Conservation (phyloP, 2,113 vertebrate genomes). For the Leptodactylus fuscus region DNA sequence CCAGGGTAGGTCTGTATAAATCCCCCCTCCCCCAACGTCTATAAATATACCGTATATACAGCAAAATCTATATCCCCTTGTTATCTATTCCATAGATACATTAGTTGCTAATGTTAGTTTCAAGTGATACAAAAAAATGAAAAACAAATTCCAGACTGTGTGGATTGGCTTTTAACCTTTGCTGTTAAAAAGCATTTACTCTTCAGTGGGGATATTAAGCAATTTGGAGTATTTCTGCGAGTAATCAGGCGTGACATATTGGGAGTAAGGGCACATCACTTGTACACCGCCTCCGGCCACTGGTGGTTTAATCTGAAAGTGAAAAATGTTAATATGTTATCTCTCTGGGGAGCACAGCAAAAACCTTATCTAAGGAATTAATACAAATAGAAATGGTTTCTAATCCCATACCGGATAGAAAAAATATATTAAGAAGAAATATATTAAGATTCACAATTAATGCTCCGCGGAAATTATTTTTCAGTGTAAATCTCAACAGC, state of each 20-base stretch:
- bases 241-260: conserved; percentile 12
- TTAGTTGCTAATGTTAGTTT: not conserved
- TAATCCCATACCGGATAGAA: too few species aligned
- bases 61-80: not conserved
- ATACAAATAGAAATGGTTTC: conserved; percentile 10
- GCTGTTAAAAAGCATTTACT: not conserved
- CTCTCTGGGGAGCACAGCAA: not conserved
- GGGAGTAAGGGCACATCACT: not conserved
- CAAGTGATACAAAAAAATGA: not conserved
- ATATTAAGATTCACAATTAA: not conserved
- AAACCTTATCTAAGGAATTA: conserved; percentile 1
- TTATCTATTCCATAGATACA: not conserved
- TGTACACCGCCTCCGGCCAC: not conserved
- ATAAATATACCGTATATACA: too few species aligned
- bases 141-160: not conserved
- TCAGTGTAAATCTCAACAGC: not conserved
- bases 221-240: not conserved
- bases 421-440: too few species aligned
- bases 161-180: not conserved
- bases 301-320: not conserved
- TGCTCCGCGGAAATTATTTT: too few species aligned
- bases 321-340: conserved; percentile 16
- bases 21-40: too few species aligned
- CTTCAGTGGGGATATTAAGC: conserved; percentile 1
- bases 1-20: too few species aligned